These are phyloP conservation scores for Onthophagus taurus DNA, from an alignment of 1,140 invertebrate genomes.

Conservation along the genomic window DNA sequence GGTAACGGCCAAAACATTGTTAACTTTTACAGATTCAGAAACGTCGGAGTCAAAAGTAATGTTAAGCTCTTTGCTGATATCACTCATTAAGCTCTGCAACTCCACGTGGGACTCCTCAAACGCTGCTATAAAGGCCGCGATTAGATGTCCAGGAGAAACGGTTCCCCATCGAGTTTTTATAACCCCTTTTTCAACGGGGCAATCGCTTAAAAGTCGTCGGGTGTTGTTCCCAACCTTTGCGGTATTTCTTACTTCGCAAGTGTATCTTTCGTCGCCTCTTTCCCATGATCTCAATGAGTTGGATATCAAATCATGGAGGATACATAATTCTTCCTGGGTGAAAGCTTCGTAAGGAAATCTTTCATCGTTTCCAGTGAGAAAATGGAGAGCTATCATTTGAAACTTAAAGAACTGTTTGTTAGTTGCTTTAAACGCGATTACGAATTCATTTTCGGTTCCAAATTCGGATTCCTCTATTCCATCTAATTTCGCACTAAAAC, in stretches of 20 bases:
- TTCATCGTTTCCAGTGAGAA: constrained; percentile 44
- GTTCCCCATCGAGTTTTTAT: constrained; percentile 48
- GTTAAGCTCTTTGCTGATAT: constrained; percentile 9
- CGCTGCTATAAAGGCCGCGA: constrained; percentile 47
- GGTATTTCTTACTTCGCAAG: constrained; percentile 15
- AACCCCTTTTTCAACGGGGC: constrained; percentile 51
- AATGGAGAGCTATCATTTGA: constrained; percentile 47
- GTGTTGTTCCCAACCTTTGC: not conserved
- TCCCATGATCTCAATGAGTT: constrained; percentile 45
- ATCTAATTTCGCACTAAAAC: constrained; percentile 49
- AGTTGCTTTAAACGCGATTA: constrained; percentile 49
- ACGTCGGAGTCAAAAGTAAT: constrained; percentile 2
- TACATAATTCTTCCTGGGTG: constrained; percentile 43
- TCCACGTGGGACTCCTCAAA: constrained; percentile 45
- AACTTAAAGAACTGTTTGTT: constrained; percentile 49
- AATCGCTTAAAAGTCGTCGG: constrained; percentile 34
- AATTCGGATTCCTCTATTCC: constrained; percentile 46
- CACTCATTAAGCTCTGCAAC: constrained; percentile 18
- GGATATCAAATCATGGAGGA: constrained; percentile 49
- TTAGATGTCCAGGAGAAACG: constrained; percentile 45
- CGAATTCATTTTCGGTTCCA: constrained; percentile 37
- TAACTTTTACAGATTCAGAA: constrained; percentile 35
- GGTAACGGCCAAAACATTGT: constrained; percentile 50
- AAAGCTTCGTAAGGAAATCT: constrained; percentile 40
- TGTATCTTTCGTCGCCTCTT: constrained; percentile 41